Base-by-base conservation (phyloP, 2,113 vertebrate species). In the Stigmatopora argus region DNA sequence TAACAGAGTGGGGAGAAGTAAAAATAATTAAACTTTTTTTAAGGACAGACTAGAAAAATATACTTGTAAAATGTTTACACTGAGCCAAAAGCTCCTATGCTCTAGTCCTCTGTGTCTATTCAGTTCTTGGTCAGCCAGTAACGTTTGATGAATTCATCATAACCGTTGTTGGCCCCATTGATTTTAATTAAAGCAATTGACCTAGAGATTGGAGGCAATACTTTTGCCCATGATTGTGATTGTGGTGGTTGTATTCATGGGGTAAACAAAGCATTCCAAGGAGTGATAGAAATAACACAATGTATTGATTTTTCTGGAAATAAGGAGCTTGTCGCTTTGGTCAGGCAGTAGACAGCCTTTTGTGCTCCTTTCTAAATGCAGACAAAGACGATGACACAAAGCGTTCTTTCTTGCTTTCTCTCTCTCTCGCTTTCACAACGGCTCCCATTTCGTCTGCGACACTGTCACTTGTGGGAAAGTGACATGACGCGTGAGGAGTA, bases 221-320 rank as follows among this genome's bases (percentile, higher is more conserved):
- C 23, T 56, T 56, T 56, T 56, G 12, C 26, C 51, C 51, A 53
- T 11, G 53, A 56, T 23, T 55, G 21, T 15, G 12, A 56, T 56
- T 31, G 13, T 12, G 15, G 19, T 19, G 12, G 12, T 19, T 45
- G 19, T 3, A 45, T 21, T 44, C 4, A 9, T 2, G 19, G n/a
- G 10, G 58, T 58, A 77, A 80, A 79, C 62, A 82, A 73, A 77
- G 64, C 67, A 60, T 64, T 81, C 72, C 72, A 58, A 69, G 67
- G 56, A 14, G 44, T 79, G 62, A 77, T 35, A 79, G 74, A 85
- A 86, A 74, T 76, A 53, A 69, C 55, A 67, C 73, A 65, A 69
- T 15, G 62, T 52, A 86, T 86, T 72, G 78, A 85, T 88, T 88
- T 78, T 78, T 75, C 71, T 66, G 79, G 74, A 84, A 75, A 83